A percentile compares a stretch with the other conserved stretches of the same genome.
These are phyloP conservation scores for Protodeltote pygarga DNA, from an alignment of 2,888 invertebrate genomes.

Conservation along the genomic window DNA sequence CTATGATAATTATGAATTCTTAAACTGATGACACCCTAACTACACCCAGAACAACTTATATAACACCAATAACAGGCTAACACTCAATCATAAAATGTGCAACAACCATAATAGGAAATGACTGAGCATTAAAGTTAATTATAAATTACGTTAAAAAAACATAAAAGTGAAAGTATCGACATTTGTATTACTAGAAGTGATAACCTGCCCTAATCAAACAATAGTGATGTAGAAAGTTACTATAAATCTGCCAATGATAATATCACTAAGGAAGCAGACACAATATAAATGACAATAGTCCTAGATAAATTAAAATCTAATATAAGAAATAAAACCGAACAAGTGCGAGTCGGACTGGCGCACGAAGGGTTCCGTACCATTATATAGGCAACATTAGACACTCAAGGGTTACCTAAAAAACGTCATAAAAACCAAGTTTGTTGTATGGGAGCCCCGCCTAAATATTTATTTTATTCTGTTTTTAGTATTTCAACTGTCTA, in stretches of 20 bases:
- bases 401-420: no score
- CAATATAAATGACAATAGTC: not conserved
- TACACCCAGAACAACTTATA: constrained; percentile 7
- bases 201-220: not conserved
- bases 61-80: constrained; percentile 12
- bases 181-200: not conserved
- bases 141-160: constrained; percentile 9
- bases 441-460: no score
- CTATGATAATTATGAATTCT: no score
- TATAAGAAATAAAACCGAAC: not conserved
- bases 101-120: constrained; percentile 15
- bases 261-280: not conserved
- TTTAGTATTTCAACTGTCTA: no score
- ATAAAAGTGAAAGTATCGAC: constrained; percentile 19
- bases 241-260: not conserved
- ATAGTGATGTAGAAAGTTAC: not conserved
- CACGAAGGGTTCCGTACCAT: no score
- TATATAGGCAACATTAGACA: no score
- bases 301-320: no score
- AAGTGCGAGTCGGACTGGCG: no score
- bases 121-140: constrained; percentile 25
- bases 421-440: no score
- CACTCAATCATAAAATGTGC: constrained; percentile 24
- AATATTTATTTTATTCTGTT: no score
- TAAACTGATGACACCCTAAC: no score